Percentiles rank a stretch among this genome's conserved stretches.
Evolutionary conservation across 92 coral and sea anemone genomes (phyloP).

Genomic region (Galaxea fascicularis): DNA sequence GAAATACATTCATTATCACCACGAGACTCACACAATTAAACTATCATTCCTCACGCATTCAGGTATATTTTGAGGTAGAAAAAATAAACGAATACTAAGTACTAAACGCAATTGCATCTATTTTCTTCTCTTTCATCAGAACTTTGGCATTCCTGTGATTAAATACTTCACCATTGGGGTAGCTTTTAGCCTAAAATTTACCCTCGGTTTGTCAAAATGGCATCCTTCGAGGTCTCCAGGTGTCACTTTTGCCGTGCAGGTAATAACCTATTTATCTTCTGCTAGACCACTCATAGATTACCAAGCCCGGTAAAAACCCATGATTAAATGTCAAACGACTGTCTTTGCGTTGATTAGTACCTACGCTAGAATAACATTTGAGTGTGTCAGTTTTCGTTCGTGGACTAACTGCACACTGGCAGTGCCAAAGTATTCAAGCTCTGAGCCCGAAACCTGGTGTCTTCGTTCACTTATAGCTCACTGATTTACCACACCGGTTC

Average conservation of each 20-base stretch:
- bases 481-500: no score
- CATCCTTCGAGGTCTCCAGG: background rate
- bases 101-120: background rate
- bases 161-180: slow-evolving; percentile 9
- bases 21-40: no score
- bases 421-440: no score
- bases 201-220: background rate
- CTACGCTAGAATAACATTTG: background rate
- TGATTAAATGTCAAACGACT: background rate
- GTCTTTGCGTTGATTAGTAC: background rate
- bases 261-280: background rate
- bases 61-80: no score
- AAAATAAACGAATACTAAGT: background rate
- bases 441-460: no score
- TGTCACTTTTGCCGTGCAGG: background rate
- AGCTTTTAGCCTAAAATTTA: background rate
- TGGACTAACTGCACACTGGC: background rate
- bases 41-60: no score
- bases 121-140: background rate
- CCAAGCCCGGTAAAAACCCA: background rate
- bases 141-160: background rate
- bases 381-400: background rate
- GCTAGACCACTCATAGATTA: background rate
- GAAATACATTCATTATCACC: no score
- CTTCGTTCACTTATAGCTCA: no score